Evolutionary conservation across 2,797 vertebrate genomes (phyloP).

Genomic region (Bucorvus abyssinicus): DNA sequence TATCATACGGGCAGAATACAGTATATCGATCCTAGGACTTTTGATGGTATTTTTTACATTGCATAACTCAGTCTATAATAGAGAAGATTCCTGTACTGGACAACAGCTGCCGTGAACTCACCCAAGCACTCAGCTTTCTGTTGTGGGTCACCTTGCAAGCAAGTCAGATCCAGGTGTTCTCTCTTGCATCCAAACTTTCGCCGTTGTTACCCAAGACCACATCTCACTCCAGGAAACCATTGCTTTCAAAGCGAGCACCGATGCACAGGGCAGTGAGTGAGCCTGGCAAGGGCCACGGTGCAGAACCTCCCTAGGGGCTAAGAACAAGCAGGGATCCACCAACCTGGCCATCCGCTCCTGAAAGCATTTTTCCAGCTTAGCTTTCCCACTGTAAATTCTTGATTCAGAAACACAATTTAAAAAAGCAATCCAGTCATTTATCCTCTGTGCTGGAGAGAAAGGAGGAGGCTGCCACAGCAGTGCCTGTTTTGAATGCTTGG

Average conservation of each 20-base stretch:
- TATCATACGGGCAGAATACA: background rate
- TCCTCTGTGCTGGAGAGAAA: conserved; percentile 13
- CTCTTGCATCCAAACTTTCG: background rate
- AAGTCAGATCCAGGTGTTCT: conserved; percentile 28
- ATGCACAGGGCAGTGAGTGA: background rate
- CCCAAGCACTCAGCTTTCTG: conserved; percentile 25
- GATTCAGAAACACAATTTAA: background rate
- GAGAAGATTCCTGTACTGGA: background rate
- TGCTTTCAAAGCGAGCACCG: rapidly evolving
- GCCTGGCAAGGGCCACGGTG: background rate
- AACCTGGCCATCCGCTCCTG: background rate
- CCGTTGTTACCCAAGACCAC: background rate
- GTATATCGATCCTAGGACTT: background rate
- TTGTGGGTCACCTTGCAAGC: background rate
- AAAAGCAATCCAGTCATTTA: conserved; percentile 1
- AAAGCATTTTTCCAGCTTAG: background rate
- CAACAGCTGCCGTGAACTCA: background rate
- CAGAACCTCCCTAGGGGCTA: background rate
- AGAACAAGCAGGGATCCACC: background rate
- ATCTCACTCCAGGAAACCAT: background rate
- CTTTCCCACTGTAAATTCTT: background rate
- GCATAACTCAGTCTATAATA: background rate
- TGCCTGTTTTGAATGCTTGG: conserved; percentile 47
- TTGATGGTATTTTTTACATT: background rate
- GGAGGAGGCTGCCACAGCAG: conserved; percentile 11